phyloP scores from a whole-genome alignment of 1,140 invertebrate genomes.

The Mylabris phalerata region DNA sequence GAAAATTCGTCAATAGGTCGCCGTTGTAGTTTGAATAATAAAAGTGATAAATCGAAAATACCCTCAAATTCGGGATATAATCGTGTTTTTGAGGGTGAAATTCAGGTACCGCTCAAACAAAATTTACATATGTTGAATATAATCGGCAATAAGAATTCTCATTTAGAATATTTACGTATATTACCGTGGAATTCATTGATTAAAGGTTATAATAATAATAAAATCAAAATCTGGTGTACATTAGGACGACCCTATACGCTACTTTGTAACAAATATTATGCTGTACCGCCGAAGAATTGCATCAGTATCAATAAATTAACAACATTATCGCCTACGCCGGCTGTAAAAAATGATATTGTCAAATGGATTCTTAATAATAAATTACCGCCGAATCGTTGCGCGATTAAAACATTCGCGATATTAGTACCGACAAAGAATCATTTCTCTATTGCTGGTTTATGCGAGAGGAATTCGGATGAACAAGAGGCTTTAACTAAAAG shows the following conservation, averaged over 20 bases:
- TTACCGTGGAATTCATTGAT: conserved; percentile 28
- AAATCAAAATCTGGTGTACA: conserved; percentile 27
- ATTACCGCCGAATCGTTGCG: conserved; percentile 8
- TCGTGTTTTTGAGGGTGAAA: conserved; percentile 29
- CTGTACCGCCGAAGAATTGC: conserved; percentile 14
- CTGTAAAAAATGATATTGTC: conserved; percentile 11
- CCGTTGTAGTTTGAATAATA: no score
- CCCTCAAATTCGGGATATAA: background rate
- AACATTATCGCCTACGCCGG: background rate
- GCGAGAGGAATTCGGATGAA: conserved; percentile 16
- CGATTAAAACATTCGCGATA: conserved; percentile 15
- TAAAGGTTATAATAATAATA: conserved; percentile 15
- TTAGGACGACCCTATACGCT: conserved; percentile 15
- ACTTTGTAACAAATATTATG: conserved; percentile 17
- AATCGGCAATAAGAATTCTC: conserved; percentile 11
- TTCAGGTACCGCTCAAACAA: conserved; percentile 17
- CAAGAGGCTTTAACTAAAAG: background rate
- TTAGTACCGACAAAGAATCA: conserved; percentile 24
- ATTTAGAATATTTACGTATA: conserved; percentile 20
- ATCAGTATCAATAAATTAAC: conserved; percentile 12
- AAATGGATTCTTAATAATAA: conserved; percentile 24
- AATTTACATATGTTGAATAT: conserved; percentile 22
- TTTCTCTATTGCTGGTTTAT: conserved; percentile 29
- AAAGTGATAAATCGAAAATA: background rate
- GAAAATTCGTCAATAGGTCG: no score